These are phyloP conservation scores for Protomyctophum bolini DNA, from an alignment of 2,113 vertebrate genomes.

Conservation along the genomic window DNA sequence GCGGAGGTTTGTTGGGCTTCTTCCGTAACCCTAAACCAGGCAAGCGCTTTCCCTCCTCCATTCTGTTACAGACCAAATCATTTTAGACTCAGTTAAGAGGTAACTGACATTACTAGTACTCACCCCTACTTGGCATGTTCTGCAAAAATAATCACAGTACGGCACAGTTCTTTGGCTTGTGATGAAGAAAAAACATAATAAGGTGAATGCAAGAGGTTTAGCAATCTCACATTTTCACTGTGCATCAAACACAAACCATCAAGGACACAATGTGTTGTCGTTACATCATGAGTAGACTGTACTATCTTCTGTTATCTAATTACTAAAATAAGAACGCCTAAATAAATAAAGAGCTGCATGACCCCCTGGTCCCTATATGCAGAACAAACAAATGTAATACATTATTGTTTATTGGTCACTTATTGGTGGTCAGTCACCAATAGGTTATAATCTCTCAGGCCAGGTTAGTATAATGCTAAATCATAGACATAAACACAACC, in stretches of 20 bases:
- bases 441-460: not conserved
- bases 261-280: too few relatives aligned
- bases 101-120: not conserved
- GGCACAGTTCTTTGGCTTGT: not conserved
- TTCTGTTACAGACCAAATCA: conserved; percentile 17
- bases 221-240: too few relatives aligned
- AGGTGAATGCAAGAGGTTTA: too few relatives aligned
- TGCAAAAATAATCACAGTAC: too few relatives aligned
- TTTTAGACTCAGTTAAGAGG: not conserved
- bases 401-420: too few relatives aligned
- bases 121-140: not conserved
- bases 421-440: too few relatives aligned
- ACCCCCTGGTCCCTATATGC: too few relatives aligned
- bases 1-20: conserved; percentile 36
- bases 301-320: not conserved
- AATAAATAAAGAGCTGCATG: not conserved
- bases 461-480: too few relatives aligned
- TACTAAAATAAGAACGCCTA: not conserved
- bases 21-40: conserved; percentile 11
- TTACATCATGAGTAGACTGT: too few relatives aligned
- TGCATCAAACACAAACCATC: too few relatives aligned
- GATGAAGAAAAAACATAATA: not conserved
- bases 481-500: not conserved
- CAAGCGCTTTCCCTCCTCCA: conserved; percentile 56
- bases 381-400: not conserved